Percentiles rank a stretch among this genome's conserved stretches.
Evolutionary conservation across 2,888 invertebrate genomes (phyloP).

Genomic region (Cephus pygmeus): DNA sequence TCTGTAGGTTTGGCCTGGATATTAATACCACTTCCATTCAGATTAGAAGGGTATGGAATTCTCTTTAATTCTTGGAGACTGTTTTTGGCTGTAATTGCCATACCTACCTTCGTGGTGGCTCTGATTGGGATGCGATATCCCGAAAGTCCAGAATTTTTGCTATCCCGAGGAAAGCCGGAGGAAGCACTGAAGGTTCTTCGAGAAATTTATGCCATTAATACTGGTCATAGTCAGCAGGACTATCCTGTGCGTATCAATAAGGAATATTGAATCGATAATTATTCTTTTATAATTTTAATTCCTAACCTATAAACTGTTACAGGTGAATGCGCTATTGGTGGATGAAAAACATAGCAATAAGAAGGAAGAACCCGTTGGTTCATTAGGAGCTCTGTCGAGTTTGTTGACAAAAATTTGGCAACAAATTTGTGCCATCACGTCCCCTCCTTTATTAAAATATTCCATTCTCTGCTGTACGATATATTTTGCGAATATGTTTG

Average conservation of each 20-base stretch:
- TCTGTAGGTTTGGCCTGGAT: conserved; percentile 75
- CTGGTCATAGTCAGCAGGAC: conserved; percentile 64
- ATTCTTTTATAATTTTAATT: neutral
- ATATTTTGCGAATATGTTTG: conserved; percentile 76
- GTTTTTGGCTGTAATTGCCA: conserved; percentile 74
- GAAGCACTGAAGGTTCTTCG: conserved; percentile 73
- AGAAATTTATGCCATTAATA: conserved; percentile 72
- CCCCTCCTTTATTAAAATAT: conserved; percentile 69
- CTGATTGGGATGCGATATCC: conserved; percentile 73
- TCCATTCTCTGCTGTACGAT: conserved; percentile 72
- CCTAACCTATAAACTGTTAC: conserved; percentile 13
- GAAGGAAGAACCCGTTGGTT: conserved; percentile 17
- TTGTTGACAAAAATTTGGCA: conserved; percentile 69
- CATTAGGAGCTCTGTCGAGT: conserved; percentile 40
- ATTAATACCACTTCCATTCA: conserved; percentile 71
- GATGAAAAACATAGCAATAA: conserved; percentile 20
- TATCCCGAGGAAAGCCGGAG: conserved; percentile 72
- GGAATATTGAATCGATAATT: neutral
- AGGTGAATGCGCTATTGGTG: conserved; percentile 38
- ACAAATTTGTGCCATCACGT: conserved; percentile 72
- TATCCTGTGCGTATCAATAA: conserved; percentile 67
- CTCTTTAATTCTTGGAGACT: conserved; percentile 80
- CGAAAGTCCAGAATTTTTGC: conserved; percentile 83
- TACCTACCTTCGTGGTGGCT: conserved; percentile 74
- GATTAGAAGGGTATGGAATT: conserved; percentile 58